Percentiles rank a stretch among this genome's conserved stretches.
Conservation (phyloP, 1,140 invertebrate species). For the Drosophila tristis region DNA sequence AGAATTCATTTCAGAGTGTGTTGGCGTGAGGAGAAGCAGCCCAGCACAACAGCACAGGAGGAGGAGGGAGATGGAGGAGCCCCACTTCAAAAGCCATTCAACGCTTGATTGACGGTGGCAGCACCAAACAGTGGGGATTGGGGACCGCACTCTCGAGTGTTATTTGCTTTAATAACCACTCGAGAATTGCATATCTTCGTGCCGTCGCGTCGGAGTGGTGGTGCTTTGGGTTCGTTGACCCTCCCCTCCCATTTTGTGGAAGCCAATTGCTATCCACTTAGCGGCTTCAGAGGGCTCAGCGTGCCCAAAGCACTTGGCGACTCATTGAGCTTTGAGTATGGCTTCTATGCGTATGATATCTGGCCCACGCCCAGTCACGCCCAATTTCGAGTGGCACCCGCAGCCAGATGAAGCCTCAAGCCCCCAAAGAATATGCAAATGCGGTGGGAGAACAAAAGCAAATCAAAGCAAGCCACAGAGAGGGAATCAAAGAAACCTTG, state of each 20-base stretch:
- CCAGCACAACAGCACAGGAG: too few species aligned
- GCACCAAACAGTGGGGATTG: background rate
- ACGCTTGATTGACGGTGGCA: constrained; percentile 45
- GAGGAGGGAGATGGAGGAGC: too few species aligned
- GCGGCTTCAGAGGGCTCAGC: too few species aligned
- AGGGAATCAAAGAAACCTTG: constrained; percentile 41
- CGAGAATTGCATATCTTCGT: constrained; percentile 32
- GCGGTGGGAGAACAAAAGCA: constrained; percentile 37
- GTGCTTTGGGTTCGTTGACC: constrained; percentile 28
- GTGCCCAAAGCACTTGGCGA: constrained; percentile 25
- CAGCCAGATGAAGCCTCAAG: constrained; percentile 22
- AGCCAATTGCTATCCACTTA: constrained; percentile 41
- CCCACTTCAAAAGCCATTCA: constrained; percentile 44
- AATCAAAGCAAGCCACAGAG: constrained; percentile 14
- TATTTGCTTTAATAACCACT: constrained; percentile 53
- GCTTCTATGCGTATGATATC: constrained; percentile 20
- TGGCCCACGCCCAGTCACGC: constrained; percentile 26
- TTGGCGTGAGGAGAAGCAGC: constrained; percentile 24
- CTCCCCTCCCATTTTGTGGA: background rate
- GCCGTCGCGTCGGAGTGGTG: too few species aligned
- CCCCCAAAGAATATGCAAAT: constrained; percentile 38
- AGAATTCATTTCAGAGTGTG: constrained; percentile 28
- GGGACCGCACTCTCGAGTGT: constrained; percentile 42
- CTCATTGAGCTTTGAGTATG: constrained; percentile 38
- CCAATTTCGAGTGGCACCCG: constrained; percentile 45